Percentiles rank a stretch among this genome's conserved stretches.
Conservation (phyloP, 2,888 invertebrate species). For the Baronia brevicornis region DNA sequence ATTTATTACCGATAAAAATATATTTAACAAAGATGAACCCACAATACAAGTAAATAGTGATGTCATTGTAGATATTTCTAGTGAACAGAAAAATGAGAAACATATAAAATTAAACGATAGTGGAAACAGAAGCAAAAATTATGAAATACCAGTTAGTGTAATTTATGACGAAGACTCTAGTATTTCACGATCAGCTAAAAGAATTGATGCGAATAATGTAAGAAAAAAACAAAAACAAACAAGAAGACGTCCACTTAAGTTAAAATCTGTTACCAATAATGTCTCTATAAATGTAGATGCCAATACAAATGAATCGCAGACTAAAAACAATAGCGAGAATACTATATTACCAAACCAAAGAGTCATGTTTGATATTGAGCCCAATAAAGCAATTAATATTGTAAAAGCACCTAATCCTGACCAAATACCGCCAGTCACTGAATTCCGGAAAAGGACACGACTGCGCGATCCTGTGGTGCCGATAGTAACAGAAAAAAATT, state of each 20-base stretch:
- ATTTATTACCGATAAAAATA: neutral
- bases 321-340: too few species aligned
- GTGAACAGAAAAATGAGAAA: neutral
- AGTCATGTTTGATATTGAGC: too few species aligned
- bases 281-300: neutral
- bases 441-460: constrained; percentile 22
- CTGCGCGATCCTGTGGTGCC: constrained; percentile 49
- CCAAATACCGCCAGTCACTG: constrained; percentile 2
- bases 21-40: neutral
- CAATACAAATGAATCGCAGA: neutral
- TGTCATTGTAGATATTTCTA: neutral
- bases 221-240: constrained; percentile 6
- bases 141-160: constrained; percentile 27
- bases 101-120: neutral
- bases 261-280: neutral
- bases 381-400: neutral
- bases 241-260: constrained; percentile 7
- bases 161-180: constrained; percentile 24
- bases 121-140: constrained; percentile 16
- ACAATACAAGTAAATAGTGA: constrained; percentile 1
- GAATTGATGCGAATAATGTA: constrained; percentile 4
- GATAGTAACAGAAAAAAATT: constrained; percentile 57
- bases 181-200: constrained; percentile 9
- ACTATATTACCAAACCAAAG: too few species aligned
- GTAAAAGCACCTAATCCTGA: constrained; percentile 3